phyloP scores from a whole-genome alignment of 2,888 invertebrate genomes.

The Nysson spinosus region DNA sequence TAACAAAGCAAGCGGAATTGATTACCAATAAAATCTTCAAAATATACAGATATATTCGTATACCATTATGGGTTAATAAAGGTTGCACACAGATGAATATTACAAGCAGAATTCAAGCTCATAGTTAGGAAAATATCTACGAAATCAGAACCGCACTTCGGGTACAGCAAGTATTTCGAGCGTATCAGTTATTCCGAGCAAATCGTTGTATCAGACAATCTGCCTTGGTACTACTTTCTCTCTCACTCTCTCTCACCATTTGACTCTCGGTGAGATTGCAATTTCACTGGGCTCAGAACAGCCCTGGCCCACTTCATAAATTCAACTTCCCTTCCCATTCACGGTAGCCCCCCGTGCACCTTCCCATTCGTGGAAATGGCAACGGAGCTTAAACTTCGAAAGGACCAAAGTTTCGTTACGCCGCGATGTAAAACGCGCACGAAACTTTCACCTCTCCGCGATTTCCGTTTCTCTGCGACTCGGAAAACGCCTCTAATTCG shows the following conservation, averaged over 20 bases:
- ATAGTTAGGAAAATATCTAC: no score
- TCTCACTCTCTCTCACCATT: not conserved
- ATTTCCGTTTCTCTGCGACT: conserved; percentile 21
- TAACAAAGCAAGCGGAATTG: no score
- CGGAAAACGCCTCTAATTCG: conserved; percentile 28
- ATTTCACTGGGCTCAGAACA: conserved; percentile 19
- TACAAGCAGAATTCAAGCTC: no score
- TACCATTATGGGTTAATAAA: no score
- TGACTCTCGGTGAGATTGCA: conserved; percentile 11
- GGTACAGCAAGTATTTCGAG: no score
- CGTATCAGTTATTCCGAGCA: no score
- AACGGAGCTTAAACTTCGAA: conserved; percentile 44
- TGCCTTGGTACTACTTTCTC: no score
- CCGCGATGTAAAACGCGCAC: conserved; percentile 33
- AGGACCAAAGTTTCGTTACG: conserved; percentile 41
- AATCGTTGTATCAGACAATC: no score
- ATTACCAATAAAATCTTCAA: no score
- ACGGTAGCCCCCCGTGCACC: conserved; percentile 1
- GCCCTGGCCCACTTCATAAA: conserved; percentile 19
- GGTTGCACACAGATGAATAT: no score
- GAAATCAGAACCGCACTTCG: no score
- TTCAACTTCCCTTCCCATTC: conserved; percentile 6
- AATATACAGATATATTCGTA: no score
- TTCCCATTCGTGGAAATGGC: conserved; percentile 29
- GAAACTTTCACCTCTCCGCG: conserved; percentile 32